Evolutionary conservation across 92 coral and sea anemone species (phyloP).

Genomic region (Montipora capitata): DNA sequence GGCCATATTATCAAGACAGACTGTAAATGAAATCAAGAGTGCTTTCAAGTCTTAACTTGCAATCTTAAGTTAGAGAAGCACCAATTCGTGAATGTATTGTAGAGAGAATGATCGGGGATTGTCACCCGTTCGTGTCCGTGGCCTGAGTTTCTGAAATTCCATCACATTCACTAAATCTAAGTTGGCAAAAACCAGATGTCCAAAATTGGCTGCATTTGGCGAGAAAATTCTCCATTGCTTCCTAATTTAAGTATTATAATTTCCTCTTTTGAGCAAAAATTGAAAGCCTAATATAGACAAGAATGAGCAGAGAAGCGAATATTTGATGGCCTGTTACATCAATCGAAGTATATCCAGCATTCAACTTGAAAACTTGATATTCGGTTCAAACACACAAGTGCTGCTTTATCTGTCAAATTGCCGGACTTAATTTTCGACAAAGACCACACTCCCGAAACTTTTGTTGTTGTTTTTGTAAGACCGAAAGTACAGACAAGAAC

Average conservation of each 20-base stretch:
- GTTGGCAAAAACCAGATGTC: slow-evolving; percentile 62
- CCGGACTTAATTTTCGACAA: slow-evolving; percentile 45
- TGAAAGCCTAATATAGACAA: background rate
- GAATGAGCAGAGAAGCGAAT: background rate
- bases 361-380: slow-evolving; percentile 46
- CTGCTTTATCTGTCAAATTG: slow-evolving; percentile 35
- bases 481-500: slow-evolving; percentile 27
- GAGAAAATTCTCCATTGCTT: background rate
- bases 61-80: slow-evolving; percentile 9
- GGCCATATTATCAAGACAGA: slow-evolving; percentile 80
- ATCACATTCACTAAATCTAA: slow-evolving; percentile 37
- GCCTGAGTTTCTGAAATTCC: slow-evolving; percentile 52
- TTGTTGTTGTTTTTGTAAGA: slow-evolving; percentile 67
- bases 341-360: slow-evolving; percentile 3
- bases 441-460: slow-evolving; percentile 48
- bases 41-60: slow-evolving; percentile 11
- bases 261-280: background rate
- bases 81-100: background rate
- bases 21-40: slow-evolving; percentile 58
- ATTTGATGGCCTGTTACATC: slow-evolving; percentile 34
- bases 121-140: slow-evolving; percentile 10
- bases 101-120: slow-evolving; percentile 11
- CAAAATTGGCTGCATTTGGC: slow-evolving; percentile 10
- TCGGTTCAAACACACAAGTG: slow-evolving; percentile 11
- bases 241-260: background rate